Evolutionary conservation across 2,888 invertebrate genomes (phyloP), one percentile per base, ranked within the genome.

Genomic region (Aspidiotus rigidus): DNA sequence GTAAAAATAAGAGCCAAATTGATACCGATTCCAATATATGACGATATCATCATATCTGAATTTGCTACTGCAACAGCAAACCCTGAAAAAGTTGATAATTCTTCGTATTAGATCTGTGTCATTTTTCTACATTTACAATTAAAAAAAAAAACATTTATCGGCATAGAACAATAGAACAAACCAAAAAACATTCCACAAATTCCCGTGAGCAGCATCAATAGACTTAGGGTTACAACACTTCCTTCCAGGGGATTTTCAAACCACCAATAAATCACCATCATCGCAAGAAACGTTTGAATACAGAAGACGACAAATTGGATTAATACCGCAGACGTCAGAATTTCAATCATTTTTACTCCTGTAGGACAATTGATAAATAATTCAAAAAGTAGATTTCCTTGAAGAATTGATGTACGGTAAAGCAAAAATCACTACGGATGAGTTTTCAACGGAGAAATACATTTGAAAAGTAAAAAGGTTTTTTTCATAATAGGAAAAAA

Each of bases 1-100:
- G 28, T 28, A 17, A 59, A 28, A 16, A 13, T 39, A 28, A 59
- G 39, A 59, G 28, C 28, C 6, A 59, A 39, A 59, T 11, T 59
- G 28, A 10, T 28, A 39, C 59, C 59, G 13, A 39, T 39, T 17
- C 59, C 59, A 59, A 16, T 59, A 28, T 59, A 59, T 2, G 39
- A 59, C 13, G 28, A 28, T 6, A 28, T 17, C 59, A 59, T 59
- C 39, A 59, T 17, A 59, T 59, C 28, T 17, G 17, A 39, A 9
- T 11, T 11, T 2, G 39, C 3, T 10, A 39, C 28, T 13, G 59
- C 59, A 2, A 59, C 13, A 8, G 39, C 10, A 59, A 59, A 59
- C 17, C 59, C 59, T 59, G 59, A 17, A 28, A 59, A 49, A 49
- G n/a, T 49, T 49, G 49, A 6, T 13, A 49, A 13, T 49, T 49